Percentiles rank a stretch among this genome's conserved stretches.
phyloP scores from a whole-genome alignment of 2,888 invertebrate genomes.

The Chloroclystis v-ata region DNA sequence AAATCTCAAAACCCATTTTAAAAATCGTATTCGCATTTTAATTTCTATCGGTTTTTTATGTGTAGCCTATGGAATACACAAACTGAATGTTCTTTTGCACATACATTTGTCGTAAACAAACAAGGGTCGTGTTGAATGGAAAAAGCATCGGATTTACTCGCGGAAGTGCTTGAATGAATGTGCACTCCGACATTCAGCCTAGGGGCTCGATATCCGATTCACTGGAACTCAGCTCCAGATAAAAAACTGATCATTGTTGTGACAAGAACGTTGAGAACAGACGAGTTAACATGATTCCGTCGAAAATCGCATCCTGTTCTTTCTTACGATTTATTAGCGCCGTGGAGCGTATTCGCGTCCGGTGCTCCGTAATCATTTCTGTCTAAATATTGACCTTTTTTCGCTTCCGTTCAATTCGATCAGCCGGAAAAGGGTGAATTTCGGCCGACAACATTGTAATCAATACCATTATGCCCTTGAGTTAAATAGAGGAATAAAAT shows the following conservation, averaged over 20 bases:
- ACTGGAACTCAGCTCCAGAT: conserved; percentile 43
- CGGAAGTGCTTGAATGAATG: conserved; percentile 57
- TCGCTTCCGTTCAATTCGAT: conserved; percentile 60
- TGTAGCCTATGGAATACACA: no score
- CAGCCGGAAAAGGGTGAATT: conserved; percentile 60
- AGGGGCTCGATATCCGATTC: conserved; percentile 59
- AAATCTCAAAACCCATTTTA: no score
- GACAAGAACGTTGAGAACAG: conserved; percentile 62
- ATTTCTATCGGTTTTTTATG: no score
- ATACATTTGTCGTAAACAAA: conserved; percentile 7
- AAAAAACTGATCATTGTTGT: conserved; percentile 51
- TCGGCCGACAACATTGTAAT: conserved; percentile 52
- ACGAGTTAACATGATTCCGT: conserved; percentile 66
- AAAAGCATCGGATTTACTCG: conserved; percentile 41
- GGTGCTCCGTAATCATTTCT: conserved; percentile 66
- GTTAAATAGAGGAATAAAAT: conserved; percentile 22
- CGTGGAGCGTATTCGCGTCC: conserved; percentile 62
- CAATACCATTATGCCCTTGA: conserved; percentile 50
- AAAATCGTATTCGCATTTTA: no score
- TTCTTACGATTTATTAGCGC: conserved; percentile 65
- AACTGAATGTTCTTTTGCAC: conserved; percentile 1
- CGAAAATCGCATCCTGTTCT: conserved; percentile 72
- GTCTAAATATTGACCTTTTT: conserved; percentile 76
- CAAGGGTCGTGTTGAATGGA: conserved; percentile 37
- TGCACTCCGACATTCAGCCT: conserved; percentile 44